phyloP scores from a whole-genome alignment of 2,113 vertebrate species.

The Microcebus murinus region DNA sequence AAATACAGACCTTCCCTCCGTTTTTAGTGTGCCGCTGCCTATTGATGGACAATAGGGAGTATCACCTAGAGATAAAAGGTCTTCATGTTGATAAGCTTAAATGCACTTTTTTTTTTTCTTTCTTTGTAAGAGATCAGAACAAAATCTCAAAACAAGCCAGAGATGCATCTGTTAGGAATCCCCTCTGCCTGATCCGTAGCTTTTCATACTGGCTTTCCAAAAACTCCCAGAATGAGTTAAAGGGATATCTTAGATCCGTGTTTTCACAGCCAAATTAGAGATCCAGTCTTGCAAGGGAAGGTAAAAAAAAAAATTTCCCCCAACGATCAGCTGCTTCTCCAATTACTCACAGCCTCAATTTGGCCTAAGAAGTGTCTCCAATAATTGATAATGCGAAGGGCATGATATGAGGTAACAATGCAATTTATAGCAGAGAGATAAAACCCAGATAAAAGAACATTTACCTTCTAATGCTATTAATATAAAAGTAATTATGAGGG shows the following conservation, averaged over 20 bases:
- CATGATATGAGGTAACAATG: slow-evolving; percentile 78
- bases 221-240: slow-evolving; percentile 5
- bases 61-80: background rate
- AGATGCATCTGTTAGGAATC: background rate
- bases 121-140: background rate
- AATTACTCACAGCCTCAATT: slow-evolving; percentile 66
- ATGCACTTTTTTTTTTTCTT: background rate
- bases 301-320: slow-evolving; percentile 25
- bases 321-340: slow-evolving; percentile 45
- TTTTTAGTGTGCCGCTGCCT: background rate
- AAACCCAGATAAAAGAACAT: slow-evolving; percentile 78
- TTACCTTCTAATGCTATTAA: slow-evolving; percentile 82
- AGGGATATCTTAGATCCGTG: background rate
- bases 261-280: slow-evolving; percentile 48
- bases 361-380: slow-evolving; percentile 53
- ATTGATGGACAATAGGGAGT: background rate
- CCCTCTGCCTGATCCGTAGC: background rate
- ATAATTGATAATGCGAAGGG: slow-evolving; percentile 77
- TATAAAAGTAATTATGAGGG: slow-evolving; percentile 83
- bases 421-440: slow-evolving; percentile 84
- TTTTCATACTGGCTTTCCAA: background rate
- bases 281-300: background rate
- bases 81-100: background rate
- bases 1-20: background rate
- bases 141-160: background rate